Percentiles rank a stretch among this genome's conserved stretches.
Evolutionary conservation across 2,113 vertebrate species (phyloP).

Genomic region (Xiphias gladius): DNA sequence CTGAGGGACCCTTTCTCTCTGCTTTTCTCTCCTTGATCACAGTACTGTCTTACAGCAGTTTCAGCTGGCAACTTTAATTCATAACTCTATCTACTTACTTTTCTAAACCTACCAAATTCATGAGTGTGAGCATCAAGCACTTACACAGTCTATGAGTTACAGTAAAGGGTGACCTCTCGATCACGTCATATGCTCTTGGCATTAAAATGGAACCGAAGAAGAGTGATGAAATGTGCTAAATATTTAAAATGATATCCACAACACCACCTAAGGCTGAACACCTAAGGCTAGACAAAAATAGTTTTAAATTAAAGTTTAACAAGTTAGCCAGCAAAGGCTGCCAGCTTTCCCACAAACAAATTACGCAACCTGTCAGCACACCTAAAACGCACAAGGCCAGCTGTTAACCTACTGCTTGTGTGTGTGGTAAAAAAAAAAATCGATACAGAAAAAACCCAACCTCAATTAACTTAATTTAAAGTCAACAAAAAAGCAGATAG

Average conservation of each 20-base stretch:
- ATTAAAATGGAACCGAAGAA: slow-evolving; percentile 18
- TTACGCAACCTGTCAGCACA: slow-evolving; percentile 63
- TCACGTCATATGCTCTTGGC: slow-evolving; percentile 31
- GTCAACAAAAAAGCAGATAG: background rate
- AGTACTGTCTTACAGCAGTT: slow-evolving; percentile 8
- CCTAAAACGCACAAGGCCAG: slow-evolving; percentile 38
- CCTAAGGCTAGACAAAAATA: background rate
- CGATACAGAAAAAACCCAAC: slow-evolving; percentile 9
- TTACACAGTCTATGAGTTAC: background rate
- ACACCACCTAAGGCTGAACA: background rate
- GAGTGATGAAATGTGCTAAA: background rate
- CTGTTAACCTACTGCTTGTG: slow-evolving; percentile 29
- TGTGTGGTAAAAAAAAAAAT: slow-evolving; percentile 47
- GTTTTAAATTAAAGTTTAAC: slow-evolving; percentile 17
- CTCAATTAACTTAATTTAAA: background rate
- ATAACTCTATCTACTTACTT: slow-evolving; percentile 31
- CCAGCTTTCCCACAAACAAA: slow-evolving; percentile 49
- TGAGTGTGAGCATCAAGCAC: slow-evolving; percentile 22
- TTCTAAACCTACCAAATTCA: slow-evolving; percentile 20
- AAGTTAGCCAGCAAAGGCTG: slow-evolving; percentile 3
- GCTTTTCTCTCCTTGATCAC: slow-evolving; percentile 37
- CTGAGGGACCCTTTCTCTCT: slow-evolving; percentile 58
- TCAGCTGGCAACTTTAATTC: slow-evolving; percentile 47
- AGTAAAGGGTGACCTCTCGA: slow-evolving; percentile 15
- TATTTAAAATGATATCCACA: slow-evolving; percentile 16